Base-by-base conservation (phyloP, 2,797 vertebrate genomes). In the Discoglossus pictus region DNA sequence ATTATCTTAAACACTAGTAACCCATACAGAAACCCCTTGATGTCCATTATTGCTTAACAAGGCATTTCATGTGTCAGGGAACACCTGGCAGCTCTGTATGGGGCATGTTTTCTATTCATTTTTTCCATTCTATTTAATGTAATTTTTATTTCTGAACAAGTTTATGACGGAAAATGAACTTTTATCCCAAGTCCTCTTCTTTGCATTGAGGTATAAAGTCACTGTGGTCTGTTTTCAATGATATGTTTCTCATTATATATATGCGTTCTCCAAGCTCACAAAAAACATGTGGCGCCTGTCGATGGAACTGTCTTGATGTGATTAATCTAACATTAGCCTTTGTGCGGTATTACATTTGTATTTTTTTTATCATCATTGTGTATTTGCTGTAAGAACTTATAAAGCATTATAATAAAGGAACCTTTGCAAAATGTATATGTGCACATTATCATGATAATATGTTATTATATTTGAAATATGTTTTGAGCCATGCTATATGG, bases 161-260 rank as follows among this genome's bases (percentile, higher is more conserved):
- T 44, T 62, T 54, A 69, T 51, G 24, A 69, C 17, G 66, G 66
- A 69, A 69, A 68, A 61, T 46, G 2, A 54, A 23, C 48, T 54
- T 39, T 61, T 36, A 48, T 55, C 66, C 58, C 61, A 55, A 43
- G 31, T 31, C 43, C 35, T 54, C 20, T 53, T 61, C 39, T 61
- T 16, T 40, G 20, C 31, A 25, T 16, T 18, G 48, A 55, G 39
- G 36, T 51, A 31, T 59, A 51, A 39, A 43, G 34, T 20, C 16
- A 20, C 18, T 47, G 48, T 39, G 58, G 66, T 54, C 50, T 61
- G 39, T 2, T 25, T n/a, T 12, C 36, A 20, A 13, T 36, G n/a
- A 20, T 42, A 62, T 69, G 50, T 36, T 55, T 62, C 21, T 61
- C 15, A 61, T 69, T 67, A 61, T 7, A 36, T 42, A 43, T 46